Evolutionary conservation across 2,888 invertebrate species (phyloP).

Genomic region (Cyaniris semiargus): DNA sequence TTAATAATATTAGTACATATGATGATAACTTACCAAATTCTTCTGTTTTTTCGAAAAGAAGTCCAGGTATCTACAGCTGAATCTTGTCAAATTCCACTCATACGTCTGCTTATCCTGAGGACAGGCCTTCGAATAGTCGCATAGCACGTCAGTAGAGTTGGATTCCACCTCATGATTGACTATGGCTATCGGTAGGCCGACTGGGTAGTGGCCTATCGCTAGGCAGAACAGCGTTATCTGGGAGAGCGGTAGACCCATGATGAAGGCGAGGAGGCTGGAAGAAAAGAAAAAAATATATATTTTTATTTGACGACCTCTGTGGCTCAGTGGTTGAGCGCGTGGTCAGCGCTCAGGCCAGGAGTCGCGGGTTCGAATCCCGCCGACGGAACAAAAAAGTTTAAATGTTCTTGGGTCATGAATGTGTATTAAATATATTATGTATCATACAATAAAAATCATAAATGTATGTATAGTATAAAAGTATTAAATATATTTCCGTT

Average conservation of each 20-base stretch:
- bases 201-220: conserved; percentile 93
- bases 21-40: conserved; percentile 79
- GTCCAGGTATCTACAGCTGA: conserved; percentile 90
- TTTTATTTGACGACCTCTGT: no score
- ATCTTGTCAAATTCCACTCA: conserved; percentile 79
- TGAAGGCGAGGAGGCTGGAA: conserved; percentile 88
- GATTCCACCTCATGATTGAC: conserved; percentile 87
- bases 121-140: conserved; percentile 79
- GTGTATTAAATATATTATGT: no score
- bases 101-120: conserved; percentile 61
- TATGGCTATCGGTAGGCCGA: conserved; percentile 87
- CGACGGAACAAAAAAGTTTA: no score
- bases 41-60: conserved; percentile 84
- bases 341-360: no score
- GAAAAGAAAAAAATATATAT: conserved; percentile 34
- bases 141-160: conserved; percentile 68
- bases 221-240: conserved; percentile 94
- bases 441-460: no score
- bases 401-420: no score
- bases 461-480: no score
- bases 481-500: no score
- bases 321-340: no score
- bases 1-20: neutral
- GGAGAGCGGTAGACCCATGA: conserved; percentile 90
- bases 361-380: no score